Percentiles rank a stretch among this genome's conserved stretches.
phyloP scores from a whole-genome alignment of 2,888 invertebrate species.

The Therioaphis trifolii region DNA sequence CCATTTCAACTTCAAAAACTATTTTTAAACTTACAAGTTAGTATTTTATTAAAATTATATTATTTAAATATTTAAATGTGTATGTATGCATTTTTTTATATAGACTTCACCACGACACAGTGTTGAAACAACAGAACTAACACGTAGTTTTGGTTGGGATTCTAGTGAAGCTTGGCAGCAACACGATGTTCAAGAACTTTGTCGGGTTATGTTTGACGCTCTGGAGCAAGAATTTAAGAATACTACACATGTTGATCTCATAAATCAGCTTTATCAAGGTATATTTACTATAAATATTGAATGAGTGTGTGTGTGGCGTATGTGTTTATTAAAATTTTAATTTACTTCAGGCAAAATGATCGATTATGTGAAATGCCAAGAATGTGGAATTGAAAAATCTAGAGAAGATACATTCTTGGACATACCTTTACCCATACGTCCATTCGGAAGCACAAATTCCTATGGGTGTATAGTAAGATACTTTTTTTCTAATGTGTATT shows the following conservation, averaged over 20 bases:
- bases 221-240: slow-evolving; percentile 85
- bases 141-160: slow-evolving; percentile 91
- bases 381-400: slow-evolving; percentile 85
- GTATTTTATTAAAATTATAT: background rate
- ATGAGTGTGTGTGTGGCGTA: background rate
- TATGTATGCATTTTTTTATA: slow-evolving; percentile 39
- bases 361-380: slow-evolving; percentile 89
- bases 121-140: slow-evolving; percentile 87
- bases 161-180: slow-evolving; percentile 91
- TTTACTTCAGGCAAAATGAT: slow-evolving; percentile 76
- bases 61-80: background rate
- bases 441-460: slow-evolving; percentile 81
- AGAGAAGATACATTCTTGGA: slow-evolving; percentile 86
- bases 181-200: slow-evolving; percentile 91
- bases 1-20: slow-evolving; percentile 88
- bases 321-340: background rate
- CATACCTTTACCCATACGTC: slow-evolving; percentile 85
- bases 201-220: slow-evolving; percentile 91
- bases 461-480: slow-evolving; percentile 79
- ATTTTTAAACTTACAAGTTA: slow-evolving; percentile 83
- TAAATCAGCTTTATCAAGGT: slow-evolving; percentile 82
- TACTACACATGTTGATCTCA: slow-evolving; percentile 83
- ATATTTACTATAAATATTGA: slow-evolving; percentile 66
- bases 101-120: slow-evolving; percentile 82
- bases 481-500: background rate